Conservation (phyloP, 2,888 invertebrate species). For the Drosophila histrio region DNA sequence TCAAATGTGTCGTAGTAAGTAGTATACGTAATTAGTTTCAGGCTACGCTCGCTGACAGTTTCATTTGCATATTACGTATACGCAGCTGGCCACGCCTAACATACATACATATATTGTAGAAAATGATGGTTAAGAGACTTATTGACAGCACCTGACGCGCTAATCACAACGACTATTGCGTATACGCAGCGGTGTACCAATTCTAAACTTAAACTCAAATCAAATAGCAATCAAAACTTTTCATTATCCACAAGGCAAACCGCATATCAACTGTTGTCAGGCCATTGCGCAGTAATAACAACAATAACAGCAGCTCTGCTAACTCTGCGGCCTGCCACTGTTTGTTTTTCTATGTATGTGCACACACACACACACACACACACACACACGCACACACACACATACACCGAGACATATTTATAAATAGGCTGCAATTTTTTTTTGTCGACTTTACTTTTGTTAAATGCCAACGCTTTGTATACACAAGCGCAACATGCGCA, state of each 20-base stretch:
- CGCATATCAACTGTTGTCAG: constrained; percentile 73
- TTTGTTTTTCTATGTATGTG: neutral
- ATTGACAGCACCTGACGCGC: constrained; percentile 45
- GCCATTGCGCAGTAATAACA: constrained; percentile 46
- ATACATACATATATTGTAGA: constrained; percentile 5
- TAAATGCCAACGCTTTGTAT: constrained; percentile 65
- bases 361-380: neutral
- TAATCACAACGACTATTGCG: constrained; percentile 55
- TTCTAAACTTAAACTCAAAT: constrained; percentile 65
- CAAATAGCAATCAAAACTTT: constrained; percentile 79
- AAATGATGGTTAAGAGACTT: constrained; percentile 57
- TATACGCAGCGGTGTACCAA: constrained; percentile 55
- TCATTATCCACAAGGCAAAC: constrained; percentile 71
- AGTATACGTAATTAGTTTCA: constrained; percentile 69
- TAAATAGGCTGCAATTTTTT: constrained; percentile 73
- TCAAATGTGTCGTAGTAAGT: constrained; percentile 63
- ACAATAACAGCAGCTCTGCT: constrained; percentile 15
- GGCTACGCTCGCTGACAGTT: constrained; percentile 40
- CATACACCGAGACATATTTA: constrained; percentile 45
- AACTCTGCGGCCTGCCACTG: constrained; percentile 14
- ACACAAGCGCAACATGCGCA: constrained; percentile 63
- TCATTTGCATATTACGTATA: constrained; percentile 72
- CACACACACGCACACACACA: neutral
- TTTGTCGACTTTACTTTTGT: constrained; percentile 58
- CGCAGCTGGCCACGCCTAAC: constrained; percentile 33